Evolutionary conservation across 2,797 vertebrate genomes (phyloP).

Genomic region (Mycteria americana): DNA sequence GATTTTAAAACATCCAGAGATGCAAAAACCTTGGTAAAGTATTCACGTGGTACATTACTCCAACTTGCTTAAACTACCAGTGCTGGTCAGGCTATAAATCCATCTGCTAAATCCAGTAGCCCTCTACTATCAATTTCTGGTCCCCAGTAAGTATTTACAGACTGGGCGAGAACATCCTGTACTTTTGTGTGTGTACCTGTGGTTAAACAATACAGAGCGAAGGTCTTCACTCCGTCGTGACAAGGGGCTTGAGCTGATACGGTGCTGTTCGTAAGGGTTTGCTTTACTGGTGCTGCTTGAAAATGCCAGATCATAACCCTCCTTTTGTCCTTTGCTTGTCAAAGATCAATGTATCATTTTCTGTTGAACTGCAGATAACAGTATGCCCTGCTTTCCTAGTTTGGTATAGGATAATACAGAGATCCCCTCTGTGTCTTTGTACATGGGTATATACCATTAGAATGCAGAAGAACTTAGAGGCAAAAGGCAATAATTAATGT

Average conservation of each 20-base stretch:
- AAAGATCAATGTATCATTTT: background rate
- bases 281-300: background rate
- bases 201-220: background rate
- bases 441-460: background rate
- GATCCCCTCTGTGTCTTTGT: background rate
- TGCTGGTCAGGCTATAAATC: background rate
- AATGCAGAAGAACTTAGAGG: background rate
- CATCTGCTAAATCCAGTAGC: background rate
- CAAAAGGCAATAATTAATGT: conserved; percentile 8
- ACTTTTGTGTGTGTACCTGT: background rate
- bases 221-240: background rate
- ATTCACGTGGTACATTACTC: background rate
- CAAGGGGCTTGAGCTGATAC: background rate
- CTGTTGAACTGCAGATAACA: background rate
- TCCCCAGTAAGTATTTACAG: background rate
- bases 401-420: background rate
- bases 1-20: background rate
- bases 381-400: background rate
- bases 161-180: background rate
- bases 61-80: background rate
- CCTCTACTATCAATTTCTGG: background rate
- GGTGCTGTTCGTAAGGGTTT: background rate
- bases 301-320: background rate
- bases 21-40: background rate
- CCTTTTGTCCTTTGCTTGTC: background rate